These are phyloP conservation scores for Drosophila kambysellisi DNA, from an alignment of 2,888 invertebrate genomes.

Conservation along the genomic window DNA sequence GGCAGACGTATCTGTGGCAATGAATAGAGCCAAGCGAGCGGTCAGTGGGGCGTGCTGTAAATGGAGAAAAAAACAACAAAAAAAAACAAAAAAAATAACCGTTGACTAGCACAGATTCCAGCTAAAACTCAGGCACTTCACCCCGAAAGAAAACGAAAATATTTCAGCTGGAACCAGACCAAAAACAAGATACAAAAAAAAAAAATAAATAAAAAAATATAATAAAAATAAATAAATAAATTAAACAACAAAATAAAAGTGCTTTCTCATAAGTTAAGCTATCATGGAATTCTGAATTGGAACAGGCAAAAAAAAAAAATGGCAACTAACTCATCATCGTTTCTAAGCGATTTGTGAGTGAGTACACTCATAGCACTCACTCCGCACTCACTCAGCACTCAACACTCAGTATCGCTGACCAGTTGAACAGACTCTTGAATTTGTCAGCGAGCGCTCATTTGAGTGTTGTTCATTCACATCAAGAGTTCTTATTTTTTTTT, in stretches of 20 bases:
- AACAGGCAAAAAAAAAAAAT: slow-evolving; percentile 26
- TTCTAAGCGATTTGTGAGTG: slow-evolving; percentile 31
- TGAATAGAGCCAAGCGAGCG: slow-evolving; percentile 21
- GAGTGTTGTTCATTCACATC: slow-evolving; percentile 4
- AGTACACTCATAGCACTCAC: slow-evolving; percentile 19
- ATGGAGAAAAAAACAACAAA: slow-evolving; percentile 7
- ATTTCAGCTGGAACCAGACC: slow-evolving; percentile 68
- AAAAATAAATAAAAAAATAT: neutral
- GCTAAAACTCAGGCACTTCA: slow-evolving; percentile 15
- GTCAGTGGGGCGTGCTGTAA: slow-evolving; percentile 41
- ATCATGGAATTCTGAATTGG: slow-evolving; percentile 43
- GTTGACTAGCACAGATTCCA: slow-evolving; percentile 71
- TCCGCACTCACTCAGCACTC: slow-evolving; percentile 10
- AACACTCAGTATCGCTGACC: slow-evolving; percentile 52
- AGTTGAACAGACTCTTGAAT: slow-evolving; percentile 62
- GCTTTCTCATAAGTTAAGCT: slow-evolving; percentile 33
- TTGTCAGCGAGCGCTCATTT: slow-evolving; percentile 33
- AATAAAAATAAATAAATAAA: neutral
- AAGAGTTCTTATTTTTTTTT: neutral
- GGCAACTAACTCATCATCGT: slow-evolving; percentile 21
- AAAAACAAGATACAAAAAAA: neutral
- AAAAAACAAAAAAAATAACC: slow-evolving; percentile 54
- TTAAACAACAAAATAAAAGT: slow-evolving; percentile 13
- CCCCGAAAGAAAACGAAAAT: slow-evolving; percentile 72
- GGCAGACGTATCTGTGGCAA: slow-evolving; percentile 18